These are phyloP conservation scores for Atherinosoma microstoma DNA, from an alignment of 2,797 vertebrate genomes.

Conservation along the genomic window DNA sequence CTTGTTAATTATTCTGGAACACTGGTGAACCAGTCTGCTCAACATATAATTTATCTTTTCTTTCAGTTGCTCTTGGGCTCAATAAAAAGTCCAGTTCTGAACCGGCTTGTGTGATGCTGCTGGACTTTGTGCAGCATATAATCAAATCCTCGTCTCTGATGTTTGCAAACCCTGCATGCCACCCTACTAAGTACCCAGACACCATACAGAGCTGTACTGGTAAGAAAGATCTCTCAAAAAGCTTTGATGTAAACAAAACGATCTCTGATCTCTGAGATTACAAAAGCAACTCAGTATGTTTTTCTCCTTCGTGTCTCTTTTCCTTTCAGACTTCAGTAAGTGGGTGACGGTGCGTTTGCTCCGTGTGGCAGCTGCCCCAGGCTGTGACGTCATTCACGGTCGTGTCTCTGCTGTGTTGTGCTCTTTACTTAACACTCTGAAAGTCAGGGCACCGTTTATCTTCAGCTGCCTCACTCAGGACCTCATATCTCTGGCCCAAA, in stretches of 20 bases:
- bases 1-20: not conserved
- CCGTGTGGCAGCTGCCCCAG: conserved; percentile 90
- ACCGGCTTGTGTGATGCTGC: conserved; percentile 95
- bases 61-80: conserved; percentile 92
- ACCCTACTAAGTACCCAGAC: conserved; percentile 82
- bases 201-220: conserved; percentile 86
- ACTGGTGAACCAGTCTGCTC: not conserved
- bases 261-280: not conserved
- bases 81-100: conserved; percentile 92
- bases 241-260: not conserved
- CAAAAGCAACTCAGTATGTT: not conserved
- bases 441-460: conserved; percentile 86
- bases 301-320: not conserved
- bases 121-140: conserved; percentile 97
- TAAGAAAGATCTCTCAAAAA: conserved; percentile 62
- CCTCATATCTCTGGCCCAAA: conserved; percentile 86
- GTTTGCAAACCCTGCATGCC: conserved; percentile 90
- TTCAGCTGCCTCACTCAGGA: conserved; percentile 87
- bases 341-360: conserved; percentile 94
- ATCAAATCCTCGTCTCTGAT: conserved; percentile 96
- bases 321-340: conserved; percentile 89
- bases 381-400: conserved; percentile 87
- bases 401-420: conserved; percentile 89
- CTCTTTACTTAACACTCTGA: conserved; percentile 91
- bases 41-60: not conserved